Evolutionary conservation across 2,797 vertebrate genomes (phyloP).

Genomic region (Craterocephalus amniculus): DNA sequence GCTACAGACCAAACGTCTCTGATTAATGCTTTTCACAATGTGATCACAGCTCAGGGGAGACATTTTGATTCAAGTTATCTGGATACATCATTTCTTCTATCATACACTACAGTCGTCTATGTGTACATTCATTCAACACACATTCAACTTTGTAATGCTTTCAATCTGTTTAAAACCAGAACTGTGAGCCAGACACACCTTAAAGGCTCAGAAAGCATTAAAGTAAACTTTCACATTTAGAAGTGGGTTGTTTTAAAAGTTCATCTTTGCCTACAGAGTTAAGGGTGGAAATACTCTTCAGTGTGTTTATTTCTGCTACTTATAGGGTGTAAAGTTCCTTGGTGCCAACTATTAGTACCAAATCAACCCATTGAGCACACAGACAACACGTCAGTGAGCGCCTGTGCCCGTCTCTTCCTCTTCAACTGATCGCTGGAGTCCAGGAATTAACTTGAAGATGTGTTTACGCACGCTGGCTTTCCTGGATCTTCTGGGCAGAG

Average conservation of each 20-base stretch:
- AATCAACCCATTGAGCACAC: not conserved
- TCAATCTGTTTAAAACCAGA: slow-evolving; percentile 15
- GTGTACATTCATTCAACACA: slow-evolving; percentile 36
- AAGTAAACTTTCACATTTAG: slow-evolving; percentile 20
- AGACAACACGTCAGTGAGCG: slow-evolving; percentile 31
- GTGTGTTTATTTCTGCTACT: slow-evolving; percentile 23
- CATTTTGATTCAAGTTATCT: slow-evolving; percentile 41
- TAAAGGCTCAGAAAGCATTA: slow-evolving; percentile 4
- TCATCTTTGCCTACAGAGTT: slow-evolving; percentile 6
- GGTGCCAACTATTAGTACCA: not conserved
- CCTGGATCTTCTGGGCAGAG: slow-evolving; percentile 88
- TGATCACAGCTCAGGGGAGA: slow-evolving; percentile 10
- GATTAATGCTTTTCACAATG: slow-evolving; percentile 53
- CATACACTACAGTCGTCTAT: slow-evolving; percentile 15
- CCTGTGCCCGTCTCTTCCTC: slow-evolving; percentile 82
- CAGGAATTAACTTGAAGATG: slow-evolving; percentile 91
- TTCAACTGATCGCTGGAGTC: slow-evolving; percentile 89
- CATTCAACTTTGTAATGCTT: slow-evolving; percentile 59
- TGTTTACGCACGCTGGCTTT: slow-evolving; percentile 86
- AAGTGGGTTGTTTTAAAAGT: slow-evolving; percentile 15
- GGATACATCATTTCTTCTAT: slow-evolving; percentile 22
- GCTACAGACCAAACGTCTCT: slow-evolving; percentile 12
- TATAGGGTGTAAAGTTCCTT: slow-evolving; percentile 1
- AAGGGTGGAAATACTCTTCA: slow-evolving; percentile 13
- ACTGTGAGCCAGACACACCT: slow-evolving; percentile 2